Evolutionary conservation across 2,113 vertebrate genomes (phyloP), one percentile per base, ranked within the genome.

Genomic region (Megaceryle maxima): DNA sequence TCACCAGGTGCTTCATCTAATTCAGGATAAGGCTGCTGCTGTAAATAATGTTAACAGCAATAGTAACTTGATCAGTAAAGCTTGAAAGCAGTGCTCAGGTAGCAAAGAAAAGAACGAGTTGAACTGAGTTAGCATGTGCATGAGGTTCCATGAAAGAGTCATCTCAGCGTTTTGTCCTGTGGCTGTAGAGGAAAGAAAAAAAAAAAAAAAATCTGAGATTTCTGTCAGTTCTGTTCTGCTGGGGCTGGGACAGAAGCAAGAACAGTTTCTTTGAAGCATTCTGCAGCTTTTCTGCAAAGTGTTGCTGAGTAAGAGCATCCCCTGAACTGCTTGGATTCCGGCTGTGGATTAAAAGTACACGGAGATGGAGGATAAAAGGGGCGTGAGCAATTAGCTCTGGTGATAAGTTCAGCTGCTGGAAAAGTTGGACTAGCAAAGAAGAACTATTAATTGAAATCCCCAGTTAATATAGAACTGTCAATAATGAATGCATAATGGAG

Each of bases 401-500:
- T 57, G 90, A 44, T 63, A 74, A 74, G 50, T 91, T 89, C 66
- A 68, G 59, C 92, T 91, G 68, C 90, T 91, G 44, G 69, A 33
- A 81, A 87, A 94, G 82, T 83, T 91, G 85, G 60, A 35, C n/a
- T 66, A 41, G 77, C 1, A 3, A 67, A 74, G 51, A 81, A 76
- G 77, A 91, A 66, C 39, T 90, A 82, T 89, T 81, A 94, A 93
- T 90, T 90, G 82, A 78, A 94, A 87, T 67, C 31, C 56, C 66
- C 35, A 35, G 78, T 86, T 86, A 46, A 85, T 88, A 87, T 6
- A 50, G 70, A 69, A 53, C 67, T 93, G 79, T 91, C 88, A 88
- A 56, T 88, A 93, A 87, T 37, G 79, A 91, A 87, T 89, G 79
- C 75, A 76, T 67, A 88, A 83, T 29, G 72, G 88, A 83, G 86